phyloP scores from a whole-genome alignment of 2,113 vertebrate species.

The Leptodactylus fuscus region DNA sequence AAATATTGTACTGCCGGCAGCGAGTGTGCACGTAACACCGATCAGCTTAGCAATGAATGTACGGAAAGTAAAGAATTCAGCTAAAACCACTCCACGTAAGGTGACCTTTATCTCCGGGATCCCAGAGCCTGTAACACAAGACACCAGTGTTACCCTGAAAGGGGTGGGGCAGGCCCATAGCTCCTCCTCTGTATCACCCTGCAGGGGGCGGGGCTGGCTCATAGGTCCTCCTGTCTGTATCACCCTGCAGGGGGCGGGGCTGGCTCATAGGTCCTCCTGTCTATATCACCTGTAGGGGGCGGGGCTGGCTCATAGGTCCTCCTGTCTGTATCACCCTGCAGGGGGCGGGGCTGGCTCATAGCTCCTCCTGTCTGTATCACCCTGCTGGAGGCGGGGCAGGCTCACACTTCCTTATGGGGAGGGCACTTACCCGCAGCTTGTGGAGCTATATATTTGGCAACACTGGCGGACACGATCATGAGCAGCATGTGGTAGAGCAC shows the following conservation, averaged over 20 bases:
- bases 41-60: slow-evolving; percentile 63
- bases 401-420: neutral
- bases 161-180: neutral
- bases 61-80: slow-evolving; percentile 62
- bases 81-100: slow-evolving; percentile 56
- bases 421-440: slow-evolving; percentile 60
- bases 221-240: neutral
- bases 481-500: slow-evolving; percentile 46
- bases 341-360: too few species aligned
- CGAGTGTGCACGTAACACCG: slow-evolving; percentile 61
- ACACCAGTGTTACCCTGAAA: neutral
- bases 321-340: neutral
- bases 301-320: neutral
- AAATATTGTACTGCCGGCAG: slow-evolving; percentile 62
- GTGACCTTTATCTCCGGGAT: slow-evolving; percentile 64
- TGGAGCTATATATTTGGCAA: slow-evolving; percentile 62
- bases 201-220: neutral
- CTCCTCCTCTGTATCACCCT: neutral
- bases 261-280: neutral
- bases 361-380: slow-evolving; percentile 7
- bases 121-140: slow-evolving; percentile 56
- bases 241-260: too few species aligned
- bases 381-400: neutral
- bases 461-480: slow-evolving; percentile 40
- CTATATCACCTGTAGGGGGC: slow-evolving; percentile 10